phyloP scores from a whole-genome alignment of 1,140 invertebrate species.

The Drepana arcuata region DNA sequence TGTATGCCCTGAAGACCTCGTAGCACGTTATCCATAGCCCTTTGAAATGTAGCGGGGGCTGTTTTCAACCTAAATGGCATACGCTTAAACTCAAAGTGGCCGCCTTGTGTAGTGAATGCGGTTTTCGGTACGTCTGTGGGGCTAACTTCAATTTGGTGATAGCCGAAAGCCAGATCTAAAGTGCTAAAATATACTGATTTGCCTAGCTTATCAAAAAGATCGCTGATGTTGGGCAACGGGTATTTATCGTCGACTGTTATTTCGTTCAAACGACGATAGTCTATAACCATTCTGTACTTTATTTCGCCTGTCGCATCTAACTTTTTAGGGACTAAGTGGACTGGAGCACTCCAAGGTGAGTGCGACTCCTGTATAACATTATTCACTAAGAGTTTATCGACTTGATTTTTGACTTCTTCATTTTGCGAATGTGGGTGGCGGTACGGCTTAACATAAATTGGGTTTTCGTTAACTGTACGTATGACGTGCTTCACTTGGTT shows the following conservation, averaged over 20 bases:
- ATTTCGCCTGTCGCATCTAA: conserved; percentile 5
- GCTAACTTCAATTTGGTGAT: conserved; percentile 15
- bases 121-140: conserved; percentile 7
- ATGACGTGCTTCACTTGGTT: conserved; percentile 10
- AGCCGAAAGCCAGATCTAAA: conserved; percentile 13
- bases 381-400: conserved; percentile 2
- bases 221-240: conserved; percentile 2
- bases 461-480: conserved; percentile 3
- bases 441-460: conserved; percentile 4
- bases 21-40: conserved; percentile 5
- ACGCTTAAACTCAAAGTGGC: conserved; percentile 8
- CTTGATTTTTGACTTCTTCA: conserved; percentile 4
- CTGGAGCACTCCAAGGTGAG: conserved; percentile 2
- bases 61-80: conserved; percentile 17
- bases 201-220: conserved; percentile 16
- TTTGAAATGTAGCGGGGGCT: conserved; percentile 14
- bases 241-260: conserved; percentile 16
- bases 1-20: conserved; percentile 11
- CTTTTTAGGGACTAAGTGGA: conserved; percentile 9
- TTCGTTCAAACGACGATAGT: conserved; percentile 6
- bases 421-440: not conserved
- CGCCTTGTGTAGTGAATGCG: conserved; percentile 3
- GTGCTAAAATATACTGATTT: conserved; percentile 12
- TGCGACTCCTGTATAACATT: conserved; percentile 1
- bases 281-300: conserved; percentile 11